These are phyloP conservation scores for Lamprologus sp. DNA, from an alignment of 2,113 vertebrate species.

Conservation along the genomic window DNA sequence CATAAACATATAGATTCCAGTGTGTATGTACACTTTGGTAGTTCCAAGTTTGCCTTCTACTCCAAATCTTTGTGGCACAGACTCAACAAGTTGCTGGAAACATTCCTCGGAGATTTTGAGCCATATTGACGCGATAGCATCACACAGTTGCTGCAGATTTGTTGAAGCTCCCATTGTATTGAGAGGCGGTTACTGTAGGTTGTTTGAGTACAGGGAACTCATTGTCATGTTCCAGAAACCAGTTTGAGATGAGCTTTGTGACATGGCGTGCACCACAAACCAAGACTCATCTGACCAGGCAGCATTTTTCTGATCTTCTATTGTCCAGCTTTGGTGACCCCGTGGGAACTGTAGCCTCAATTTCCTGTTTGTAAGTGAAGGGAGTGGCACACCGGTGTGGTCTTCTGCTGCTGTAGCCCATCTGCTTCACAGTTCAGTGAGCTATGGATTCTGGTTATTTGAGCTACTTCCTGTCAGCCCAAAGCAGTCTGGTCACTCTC, in stretches of 20 bases:
- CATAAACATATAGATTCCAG: background rate
- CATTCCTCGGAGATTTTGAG: background rate
- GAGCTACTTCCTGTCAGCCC: background rate
- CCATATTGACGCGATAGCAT: background rate
- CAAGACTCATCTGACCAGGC: background rate
- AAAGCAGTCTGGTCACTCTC: background rate
- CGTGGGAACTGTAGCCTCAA: background rate
- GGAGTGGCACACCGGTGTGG: background rate
- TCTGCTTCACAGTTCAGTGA: rapidly evolving
- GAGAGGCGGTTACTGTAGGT: rapidly evolving
- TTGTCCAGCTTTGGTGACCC: background rate
- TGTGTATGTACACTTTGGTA: background rate
- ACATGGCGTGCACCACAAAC: background rate
- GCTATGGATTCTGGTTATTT: background rate
- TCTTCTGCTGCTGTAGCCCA: background rate
- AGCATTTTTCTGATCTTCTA: background rate
- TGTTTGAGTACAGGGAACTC: background rate
- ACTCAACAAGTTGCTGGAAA: background rate
- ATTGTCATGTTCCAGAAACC: background rate
- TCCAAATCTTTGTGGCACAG: background rate
- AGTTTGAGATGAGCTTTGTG: background rate
- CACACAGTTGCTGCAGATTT: background rate
- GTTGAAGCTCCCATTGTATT: background rate
- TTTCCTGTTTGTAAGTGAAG: background rate
- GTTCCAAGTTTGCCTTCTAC: background rate